Evolutionary conservation across 1,140 invertebrate species (phyloP), one percentile per base, ranked within the genome.

Genomic region (Cataglyphis hispanica): DNA sequence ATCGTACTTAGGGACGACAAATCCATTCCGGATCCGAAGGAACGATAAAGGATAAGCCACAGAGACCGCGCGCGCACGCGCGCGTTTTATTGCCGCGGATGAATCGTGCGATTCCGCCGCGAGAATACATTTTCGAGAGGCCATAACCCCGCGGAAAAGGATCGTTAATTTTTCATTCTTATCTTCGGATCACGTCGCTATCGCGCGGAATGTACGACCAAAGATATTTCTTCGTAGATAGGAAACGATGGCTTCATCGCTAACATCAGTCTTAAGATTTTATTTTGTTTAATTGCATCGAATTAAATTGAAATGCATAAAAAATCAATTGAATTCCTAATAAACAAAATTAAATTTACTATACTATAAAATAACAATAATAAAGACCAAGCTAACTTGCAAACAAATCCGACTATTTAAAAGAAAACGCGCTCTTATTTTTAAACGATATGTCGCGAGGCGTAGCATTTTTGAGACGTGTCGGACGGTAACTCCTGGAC

Each of bases 11-110:
- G 77, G 66, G 56, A 89, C 81, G 83, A 81, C 88, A 90, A 90
- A 90, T 90, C 89, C 89, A 86, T 87, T 88, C 69, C 88, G 75
- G 69, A 74, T 60, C 58, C 89, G 70, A 89, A 87, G 53, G 61
- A 56, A 76, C 46, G 89, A 90, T 89, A 87, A 72, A 50, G 61
- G 78, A 83, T 70, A 86, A 89, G 83, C 69, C 87, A 37, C 56
- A 34, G 37, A 61, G 40, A 46, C 25, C 40, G 75, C 60, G 66
- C 53, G 6, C 63, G 63, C 40, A 10, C 16, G 46, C 43, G 78
- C 67, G 46, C 46, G 46, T 83, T 83, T 83, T 83, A 83, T 83
- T 83, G 78, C 53, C 78, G 78, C 78, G 78, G 67, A 34, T 46
- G 53, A n/a, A 72, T 74, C 37, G 78, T 27, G 67, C 78, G 78